A percentile compares a stretch with the other conserved stretches of the same genome.
Evolutionary conservation across 2,797 vertebrate genomes (phyloP).

Genomic region (Phataginus tetradactyla): DNA sequence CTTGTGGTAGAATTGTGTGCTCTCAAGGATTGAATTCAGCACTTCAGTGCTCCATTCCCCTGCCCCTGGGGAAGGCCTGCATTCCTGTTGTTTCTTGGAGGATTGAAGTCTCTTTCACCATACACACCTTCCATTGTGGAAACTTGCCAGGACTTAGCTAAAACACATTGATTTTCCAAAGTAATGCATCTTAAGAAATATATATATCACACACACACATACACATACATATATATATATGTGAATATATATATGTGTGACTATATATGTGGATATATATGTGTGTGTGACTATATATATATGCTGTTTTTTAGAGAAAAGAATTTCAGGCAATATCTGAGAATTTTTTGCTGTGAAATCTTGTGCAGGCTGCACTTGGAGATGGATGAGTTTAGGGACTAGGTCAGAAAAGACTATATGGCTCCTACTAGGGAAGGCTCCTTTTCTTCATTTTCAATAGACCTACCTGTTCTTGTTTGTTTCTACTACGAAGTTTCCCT

Average conservation of each 20-base stretch:
- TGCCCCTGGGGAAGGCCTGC: neutral
- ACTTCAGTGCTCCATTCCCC: neutral
- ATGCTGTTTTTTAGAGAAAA: constrained; percentile 5
- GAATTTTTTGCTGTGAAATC: neutral
- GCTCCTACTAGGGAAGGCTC: neutral
- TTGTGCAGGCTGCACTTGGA: neutral
- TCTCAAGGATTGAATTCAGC: neutral
- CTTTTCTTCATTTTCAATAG: neutral
- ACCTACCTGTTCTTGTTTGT: neutral
- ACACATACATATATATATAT: too few relatives aligned
- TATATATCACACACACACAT: too few relatives aligned
- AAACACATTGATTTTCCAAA: neutral
- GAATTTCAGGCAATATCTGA: neutral
- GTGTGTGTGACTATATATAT: neutral
- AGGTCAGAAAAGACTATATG: neutral
- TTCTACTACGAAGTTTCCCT: neutral
- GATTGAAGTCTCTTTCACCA: neutral
- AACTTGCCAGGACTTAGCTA: neutral
- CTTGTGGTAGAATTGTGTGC: neutral
- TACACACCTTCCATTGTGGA: neutral
- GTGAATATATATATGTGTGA: too few relatives aligned
- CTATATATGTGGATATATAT: neutral
- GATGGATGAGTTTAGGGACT: neutral
- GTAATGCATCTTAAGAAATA: neutral
- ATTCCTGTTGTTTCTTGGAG: neutral